phyloP scores from a whole-genome alignment of 2,888 invertebrate species.

The Notodonta ziczac region DNA sequence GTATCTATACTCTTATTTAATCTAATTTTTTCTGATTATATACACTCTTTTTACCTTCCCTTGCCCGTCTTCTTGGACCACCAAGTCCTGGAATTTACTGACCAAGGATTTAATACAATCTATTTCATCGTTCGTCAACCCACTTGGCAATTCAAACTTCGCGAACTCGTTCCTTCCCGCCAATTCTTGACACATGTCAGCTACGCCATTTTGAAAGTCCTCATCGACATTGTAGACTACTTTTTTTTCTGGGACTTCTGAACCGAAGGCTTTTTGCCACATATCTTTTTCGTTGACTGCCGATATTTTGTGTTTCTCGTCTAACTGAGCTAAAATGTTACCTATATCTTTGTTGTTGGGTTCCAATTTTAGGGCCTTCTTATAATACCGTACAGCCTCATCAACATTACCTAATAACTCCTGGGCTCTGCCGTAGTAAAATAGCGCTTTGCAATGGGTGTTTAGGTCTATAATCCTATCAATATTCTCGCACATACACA shows the following conservation, averaged over 20 bases:
- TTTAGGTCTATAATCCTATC: conserved; percentile 61
- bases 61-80: conserved; percentile 55
- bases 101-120: conserved; percentile 60
- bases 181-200: conserved; percentile 68
- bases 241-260: conserved; percentile 43
- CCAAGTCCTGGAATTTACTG: conserved; percentile 52
- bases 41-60: conserved; percentile 56
- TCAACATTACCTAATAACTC: conserved; percentile 62
- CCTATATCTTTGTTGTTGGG: conserved; percentile 76
- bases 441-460: conserved; percentile 68
- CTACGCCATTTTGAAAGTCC: conserved; percentile 61
- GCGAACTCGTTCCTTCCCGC: conserved; percentile 54
- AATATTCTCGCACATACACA: conserved; percentile 67
- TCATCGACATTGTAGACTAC: conserved; percentile 60
- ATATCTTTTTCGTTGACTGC: conserved; percentile 55
- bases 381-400: conserved; percentile 61
- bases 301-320: conserved; percentile 50
- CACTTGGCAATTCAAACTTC: conserved; percentile 64
- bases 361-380: conserved; percentile 70
- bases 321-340: conserved; percentile 54
- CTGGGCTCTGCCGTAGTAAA: conserved; percentile 66
- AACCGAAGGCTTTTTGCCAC: conserved; percentile 67
- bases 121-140: conserved; percentile 59
- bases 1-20: too few relatives aligned
- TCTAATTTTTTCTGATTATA: conserved; percentile 44